Evolutionary conservation across 1,140 invertebrate species (phyloP).

Genomic region (Papilio helenus): DNA sequence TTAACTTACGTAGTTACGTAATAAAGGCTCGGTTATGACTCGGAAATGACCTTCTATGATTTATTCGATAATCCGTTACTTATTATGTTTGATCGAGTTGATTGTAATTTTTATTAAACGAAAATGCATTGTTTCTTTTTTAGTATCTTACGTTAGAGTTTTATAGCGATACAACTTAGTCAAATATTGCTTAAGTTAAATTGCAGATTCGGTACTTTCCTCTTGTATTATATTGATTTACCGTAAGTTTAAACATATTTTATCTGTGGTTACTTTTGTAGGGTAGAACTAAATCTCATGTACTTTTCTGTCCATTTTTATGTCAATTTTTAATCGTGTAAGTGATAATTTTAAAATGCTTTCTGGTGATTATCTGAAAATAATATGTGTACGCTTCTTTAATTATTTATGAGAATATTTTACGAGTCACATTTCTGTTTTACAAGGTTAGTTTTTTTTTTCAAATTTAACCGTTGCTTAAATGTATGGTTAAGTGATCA

Average conservation of each 20-base stretch:
- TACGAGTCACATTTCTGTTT: background rate
- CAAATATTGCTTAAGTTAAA: too few species aligned
- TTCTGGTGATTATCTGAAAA: background rate
- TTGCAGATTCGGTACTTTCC: too few species aligned
- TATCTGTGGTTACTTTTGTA: too few species aligned
- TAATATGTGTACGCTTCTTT: background rate
- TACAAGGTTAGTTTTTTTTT: background rate
- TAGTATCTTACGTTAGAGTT: too few species aligned
- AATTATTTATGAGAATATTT: background rate
- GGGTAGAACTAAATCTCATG: too few species aligned
- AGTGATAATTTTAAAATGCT: background rate
- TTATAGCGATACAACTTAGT: too few species aligned
- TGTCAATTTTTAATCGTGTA: too few species aligned
- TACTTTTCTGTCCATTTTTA: too few species aligned
- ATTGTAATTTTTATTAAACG: background rate
- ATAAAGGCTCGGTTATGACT: constrained; percentile 34
- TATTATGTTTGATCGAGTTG: background rate
- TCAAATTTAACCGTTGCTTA: background rate
- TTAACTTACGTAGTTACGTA: constrained; percentile 37
- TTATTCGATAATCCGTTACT: constrained; percentile 32
- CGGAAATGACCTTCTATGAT: constrained; percentile 39
- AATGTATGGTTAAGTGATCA: background rate
- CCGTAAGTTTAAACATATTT: too few species aligned
- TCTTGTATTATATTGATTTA: too few species aligned
- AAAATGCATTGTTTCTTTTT: too few species aligned